Evolutionary conservation across 1,140 invertebrate genomes (phyloP).

Genomic region (Leptinotarsa texana): DNA sequence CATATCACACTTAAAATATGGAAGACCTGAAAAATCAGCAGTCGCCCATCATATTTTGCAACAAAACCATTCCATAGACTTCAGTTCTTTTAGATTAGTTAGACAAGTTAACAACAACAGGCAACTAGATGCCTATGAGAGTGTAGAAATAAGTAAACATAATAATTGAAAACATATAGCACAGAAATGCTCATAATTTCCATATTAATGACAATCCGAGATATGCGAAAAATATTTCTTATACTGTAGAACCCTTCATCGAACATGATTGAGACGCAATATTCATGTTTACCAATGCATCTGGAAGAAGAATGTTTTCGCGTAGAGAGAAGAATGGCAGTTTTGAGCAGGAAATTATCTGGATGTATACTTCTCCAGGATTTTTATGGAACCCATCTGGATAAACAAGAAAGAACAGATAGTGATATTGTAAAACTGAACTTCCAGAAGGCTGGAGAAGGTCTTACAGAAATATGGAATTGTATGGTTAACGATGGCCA

Average conservation of each 20-base stretch:
- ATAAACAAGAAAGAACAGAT: slow-evolving; percentile 15
- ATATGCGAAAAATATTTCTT: background rate
- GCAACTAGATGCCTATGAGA: too few species aligned
- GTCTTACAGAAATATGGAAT: slow-evolving; percentile 24
- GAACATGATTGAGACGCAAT: slow-evolving; percentile 13
- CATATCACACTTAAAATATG: too few species aligned
- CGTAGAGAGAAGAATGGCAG: background rate
- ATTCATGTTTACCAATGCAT: background rate
- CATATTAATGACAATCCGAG: background rate
- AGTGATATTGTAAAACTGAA: background rate
- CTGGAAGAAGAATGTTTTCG: slow-evolving; percentile 8
- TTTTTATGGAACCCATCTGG: slow-evolving; percentile 25
- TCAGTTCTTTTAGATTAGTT: too few species aligned
- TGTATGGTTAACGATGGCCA: slow-evolving; percentile 2
- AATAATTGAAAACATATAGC: too few species aligned
- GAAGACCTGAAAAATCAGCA: too few species aligned
- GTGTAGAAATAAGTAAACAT: too few species aligned
- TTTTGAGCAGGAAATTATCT: background rate
- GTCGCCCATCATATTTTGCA: too few species aligned
- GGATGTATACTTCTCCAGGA: slow-evolving; percentile 8
- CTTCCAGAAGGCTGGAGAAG: slow-evolving; percentile 9
- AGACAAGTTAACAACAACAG: too few species aligned
- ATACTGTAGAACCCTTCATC: slow-evolving; percentile 10
- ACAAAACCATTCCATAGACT: too few species aligned
- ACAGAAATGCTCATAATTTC: too few species aligned